Percentiles rank a stretch among this genome's conserved stretches.
These are phyloP conservation scores for Lithobius niger DNA, from an alignment of 1,140 invertebrate species.

Conservation along the genomic window DNA sequence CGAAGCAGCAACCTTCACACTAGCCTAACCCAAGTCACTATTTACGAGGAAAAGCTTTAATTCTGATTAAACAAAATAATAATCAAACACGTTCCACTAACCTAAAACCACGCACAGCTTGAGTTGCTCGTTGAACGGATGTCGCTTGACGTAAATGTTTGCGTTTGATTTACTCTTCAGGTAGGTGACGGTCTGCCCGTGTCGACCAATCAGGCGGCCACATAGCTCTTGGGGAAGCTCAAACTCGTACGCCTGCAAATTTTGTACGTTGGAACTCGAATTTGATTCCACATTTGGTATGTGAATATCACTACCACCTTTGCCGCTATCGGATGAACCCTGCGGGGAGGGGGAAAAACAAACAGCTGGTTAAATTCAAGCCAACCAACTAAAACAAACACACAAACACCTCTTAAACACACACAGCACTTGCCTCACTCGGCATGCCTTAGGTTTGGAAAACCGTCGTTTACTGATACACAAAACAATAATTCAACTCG, in stretches of 20 bases:
- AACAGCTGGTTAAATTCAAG: too few species aligned
- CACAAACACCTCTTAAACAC: too few species aligned
- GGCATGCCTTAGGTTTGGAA: too few species aligned
- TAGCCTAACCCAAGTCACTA: too few species aligned
- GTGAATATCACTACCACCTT: conserved; percentile 51
- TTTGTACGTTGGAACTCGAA: conserved; percentile 10
- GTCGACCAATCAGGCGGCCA: conserved; percentile 72
- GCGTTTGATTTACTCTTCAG: conserved; percentile 65
- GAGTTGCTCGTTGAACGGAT: conserved; percentile 49
- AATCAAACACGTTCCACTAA: conserved; percentile 20
- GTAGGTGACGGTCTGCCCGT: conserved; percentile 61
- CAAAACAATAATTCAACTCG: too few species aligned
- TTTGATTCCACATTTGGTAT: conserved; percentile 26
- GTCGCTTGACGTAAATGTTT: conserved; percentile 58
- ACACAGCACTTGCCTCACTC: too few species aligned
- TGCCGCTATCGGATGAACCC: conserved; percentile 61
- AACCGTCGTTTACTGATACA: too few species aligned
- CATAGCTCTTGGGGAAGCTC: conserved; percentile 61
- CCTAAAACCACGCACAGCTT: conserved; percentile 76
- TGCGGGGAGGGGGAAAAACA: conserved; percentile 22
- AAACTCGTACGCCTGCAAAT: conserved; percentile 49
- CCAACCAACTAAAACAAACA: too few species aligned
- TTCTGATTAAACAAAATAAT: too few species aligned
- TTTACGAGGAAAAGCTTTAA: too few species aligned
- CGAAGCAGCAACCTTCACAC: too few species aligned